phyloP scores from a whole-genome alignment of 1,140 invertebrate genomes.

The Campoletis sonorensis region DNA sequence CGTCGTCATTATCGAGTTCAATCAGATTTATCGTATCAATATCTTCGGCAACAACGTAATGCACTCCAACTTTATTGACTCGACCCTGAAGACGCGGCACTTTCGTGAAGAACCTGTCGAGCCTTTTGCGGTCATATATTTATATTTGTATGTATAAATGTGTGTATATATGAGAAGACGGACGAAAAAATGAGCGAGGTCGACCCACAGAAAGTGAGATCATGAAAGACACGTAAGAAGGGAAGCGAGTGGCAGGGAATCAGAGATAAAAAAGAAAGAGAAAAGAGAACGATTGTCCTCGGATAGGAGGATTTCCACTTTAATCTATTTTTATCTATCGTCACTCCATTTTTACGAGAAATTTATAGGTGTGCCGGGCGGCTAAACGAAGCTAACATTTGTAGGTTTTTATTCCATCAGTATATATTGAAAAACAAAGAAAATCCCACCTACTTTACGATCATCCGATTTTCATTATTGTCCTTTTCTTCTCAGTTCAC shows the following conservation, averaged over 20 bases:
- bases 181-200: background rate
- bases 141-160: slow-evolving; percentile 12
- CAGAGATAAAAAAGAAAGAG: background rate
- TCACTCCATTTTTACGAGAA: slow-evolving; percentile 11
- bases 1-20: slow-evolving; percentile 40
- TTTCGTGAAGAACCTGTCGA: slow-evolving; percentile 27
- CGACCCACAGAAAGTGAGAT: slow-evolving; percentile 4
- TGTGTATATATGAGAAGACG: background rate
- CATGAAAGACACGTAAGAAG: background rate
- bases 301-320: slow-evolving; percentile 28
- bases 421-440: background rate
- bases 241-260: background rate
- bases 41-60: slow-evolving; percentile 56
- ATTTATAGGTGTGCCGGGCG: background rate
- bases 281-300: slow-evolving; percentile 24
- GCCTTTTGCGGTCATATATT: background rate
- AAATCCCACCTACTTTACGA: background rate
- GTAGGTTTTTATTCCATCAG: background rate
- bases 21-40: slow-evolving; percentile 63
- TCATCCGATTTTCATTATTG: background rate
- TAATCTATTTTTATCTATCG: slow-evolving; percentile 19
- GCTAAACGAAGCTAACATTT: background rate
- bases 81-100: slow-evolving; percentile 39
- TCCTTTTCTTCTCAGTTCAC: background rate
- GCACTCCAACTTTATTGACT: slow-evolving; percentile 66